Base-by-base conservation (phyloP, 2,888 invertebrate genomes). In the Himalopsyche japonica region DNA sequence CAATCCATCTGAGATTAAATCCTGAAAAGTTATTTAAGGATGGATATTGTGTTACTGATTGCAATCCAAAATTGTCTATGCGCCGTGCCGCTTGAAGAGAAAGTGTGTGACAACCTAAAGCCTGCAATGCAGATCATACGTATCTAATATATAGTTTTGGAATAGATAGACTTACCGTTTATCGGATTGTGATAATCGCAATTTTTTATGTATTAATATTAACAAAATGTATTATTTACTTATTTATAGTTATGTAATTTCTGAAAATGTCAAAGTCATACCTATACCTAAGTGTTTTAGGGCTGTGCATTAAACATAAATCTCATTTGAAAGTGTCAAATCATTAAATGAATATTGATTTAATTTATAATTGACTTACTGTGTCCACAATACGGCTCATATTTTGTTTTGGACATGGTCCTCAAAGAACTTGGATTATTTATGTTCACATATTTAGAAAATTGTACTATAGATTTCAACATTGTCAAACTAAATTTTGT, bases 261-360 rank as follows among this genome's bases (percentile, higher is more conserved):
- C 77, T 77, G 77, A 34, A 80, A 80, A 80, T 37, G 79, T 80
- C 57, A 80, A 80, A 80, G 80, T 80, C 80, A 80, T 49, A 57
- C 57, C 79, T 80, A 80, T 80, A 80, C 80, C 80, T 80, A 80
- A 80, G 80, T 64, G 80, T 80, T 80, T 80, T 80, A 80, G 80
- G 80, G 80, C 80, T 80, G 80, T 80, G 80, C 80, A 80, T 80
- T 57, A 57, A 49, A 57, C 80, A 57, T 80, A 57, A 80, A 80
- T 80, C 80, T 80, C 80, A 80, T 80, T 80, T 49, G 77, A 77
- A 77, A 43, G 77, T 77, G 43, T 77, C 77, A 77, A 77, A 77
- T 37, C 77, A 77, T 77, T 37, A 37, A 43, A 77, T 77, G 77
- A 77, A 77, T 43, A 43, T 77, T 37, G 77, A 77, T 24, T 77